Conservation (phyloP, 2,888 invertebrate genomes). For the Parapristionchus giblindavisi region DNA sequence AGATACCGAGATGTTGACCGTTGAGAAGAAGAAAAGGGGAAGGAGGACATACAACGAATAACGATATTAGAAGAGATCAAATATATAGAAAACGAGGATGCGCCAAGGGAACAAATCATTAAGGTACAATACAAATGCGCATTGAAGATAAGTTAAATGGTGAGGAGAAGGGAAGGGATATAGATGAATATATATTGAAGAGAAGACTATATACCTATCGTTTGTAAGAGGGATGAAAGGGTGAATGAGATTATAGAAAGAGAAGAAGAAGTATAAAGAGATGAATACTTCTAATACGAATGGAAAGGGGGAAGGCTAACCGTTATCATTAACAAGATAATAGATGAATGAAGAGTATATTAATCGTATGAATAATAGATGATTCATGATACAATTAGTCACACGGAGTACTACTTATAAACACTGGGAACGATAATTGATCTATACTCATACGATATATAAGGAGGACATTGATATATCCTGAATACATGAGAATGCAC, state of each 20-base stretch:
- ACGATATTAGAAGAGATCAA: no score
- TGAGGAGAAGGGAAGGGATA: background rate
- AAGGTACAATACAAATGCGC: background rate
- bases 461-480: background rate
- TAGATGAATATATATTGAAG: background rate
- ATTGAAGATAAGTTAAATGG: background rate
- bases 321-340: conserved; percentile 21
- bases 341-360: background rate
- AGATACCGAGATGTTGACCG: no score
- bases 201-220: background rate
- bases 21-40: no score
- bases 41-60: no score
- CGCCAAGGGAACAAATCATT: no score
- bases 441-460: background rate
- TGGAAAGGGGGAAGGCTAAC: conserved; percentile 21
- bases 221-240: background rate
- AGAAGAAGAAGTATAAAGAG: conserved; percentile 11
- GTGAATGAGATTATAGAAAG: background rate
- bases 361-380: no score
- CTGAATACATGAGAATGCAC: conserved; percentile 8
- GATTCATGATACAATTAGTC: background rate
- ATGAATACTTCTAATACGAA: conserved; percentile 8
- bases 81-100: no score
- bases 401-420: conserved; percentile 17
- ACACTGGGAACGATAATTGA: conserved; percentile 12